Percentiles rank a stretch among this genome's conserved stretches.
Evolutionary conservation across 2,113 vertebrate genomes (phyloP).

Genomic region (Eurypyga helias): DNA sequence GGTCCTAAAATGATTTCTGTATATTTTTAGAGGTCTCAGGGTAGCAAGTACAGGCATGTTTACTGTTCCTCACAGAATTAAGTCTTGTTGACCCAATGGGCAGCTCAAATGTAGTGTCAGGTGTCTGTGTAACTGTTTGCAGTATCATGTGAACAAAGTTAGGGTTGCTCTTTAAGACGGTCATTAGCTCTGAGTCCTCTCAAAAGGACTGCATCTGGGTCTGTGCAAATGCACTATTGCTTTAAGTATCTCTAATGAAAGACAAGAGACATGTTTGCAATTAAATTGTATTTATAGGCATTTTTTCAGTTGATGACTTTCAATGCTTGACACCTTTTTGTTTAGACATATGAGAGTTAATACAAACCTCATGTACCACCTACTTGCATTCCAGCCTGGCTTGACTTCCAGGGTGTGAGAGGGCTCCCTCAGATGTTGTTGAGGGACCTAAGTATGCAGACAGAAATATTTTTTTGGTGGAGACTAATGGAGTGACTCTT

Average conservation of each 20-base stretch:
- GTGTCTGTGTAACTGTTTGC: neutral
- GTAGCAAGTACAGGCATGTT: accelerated
- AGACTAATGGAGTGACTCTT: neutral
- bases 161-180: neutral
- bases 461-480: neutral
- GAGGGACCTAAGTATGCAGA: neutral
- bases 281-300: neutral
- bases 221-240: neutral
- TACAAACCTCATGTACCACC: constrained; percentile 7
- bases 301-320: neutral
- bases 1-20: neutral
- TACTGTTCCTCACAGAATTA: neutral
- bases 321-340: constrained; percentile 28
- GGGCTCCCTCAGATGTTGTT: neutral
- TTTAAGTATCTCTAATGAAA: neutral
- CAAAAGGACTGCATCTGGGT: neutral
- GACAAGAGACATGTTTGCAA: neutral
- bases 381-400: neutral
- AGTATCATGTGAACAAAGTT: neutral
- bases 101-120: accelerated
- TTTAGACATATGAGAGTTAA: constrained; percentile 2
- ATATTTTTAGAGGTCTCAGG: neutral
- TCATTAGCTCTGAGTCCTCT: neutral
- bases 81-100: neutral
- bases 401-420: neutral